Percentiles rank a stretch among this genome's conserved stretches.
phyloP scores from a whole-genome alignment of 2,888 invertebrate genomes.

The Mamestra brassicae region DNA sequence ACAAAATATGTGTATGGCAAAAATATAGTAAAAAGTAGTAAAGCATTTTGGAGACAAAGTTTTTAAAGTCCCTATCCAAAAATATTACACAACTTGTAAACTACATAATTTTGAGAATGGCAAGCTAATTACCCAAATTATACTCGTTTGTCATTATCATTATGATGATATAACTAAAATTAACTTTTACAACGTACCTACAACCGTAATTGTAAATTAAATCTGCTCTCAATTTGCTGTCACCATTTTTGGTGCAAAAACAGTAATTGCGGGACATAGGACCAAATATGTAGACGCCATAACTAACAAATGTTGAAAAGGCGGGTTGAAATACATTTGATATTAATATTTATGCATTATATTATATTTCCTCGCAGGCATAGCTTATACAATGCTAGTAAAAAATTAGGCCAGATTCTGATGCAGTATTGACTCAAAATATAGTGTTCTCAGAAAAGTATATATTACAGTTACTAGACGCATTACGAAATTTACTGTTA shows the following conservation, averaged over 20 bases:
- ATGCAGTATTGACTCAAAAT: not conserved
- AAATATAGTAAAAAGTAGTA: not conserved
- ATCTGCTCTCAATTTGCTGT: slow-evolving; percentile 33
- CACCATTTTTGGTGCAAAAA: slow-evolving; percentile 40
- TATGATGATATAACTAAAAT: slow-evolving; percentile 37
- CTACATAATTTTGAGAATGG: slow-evolving; percentile 24
- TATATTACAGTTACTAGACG: slow-evolving; percentile 60
- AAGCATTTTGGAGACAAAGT: not conserved
- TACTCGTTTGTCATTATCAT: slow-evolving; percentile 35
- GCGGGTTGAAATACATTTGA: not conserved
- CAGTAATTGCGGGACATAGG: slow-evolving; percentile 15
- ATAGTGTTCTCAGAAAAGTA: not conserved
- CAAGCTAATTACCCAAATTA: slow-evolving; percentile 25
- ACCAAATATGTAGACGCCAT: slow-evolving; percentile 40
- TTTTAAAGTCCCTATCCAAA: not conserved
- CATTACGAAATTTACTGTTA: slow-evolving; percentile 75
- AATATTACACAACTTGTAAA: slow-evolving; percentile 20
- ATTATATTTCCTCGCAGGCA: not conserved
- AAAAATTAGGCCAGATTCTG: slow-evolving; percentile 13
- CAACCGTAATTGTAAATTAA: slow-evolving; percentile 32
- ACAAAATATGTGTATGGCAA: not conserved
- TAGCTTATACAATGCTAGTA: not conserved
- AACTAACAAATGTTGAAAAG: slow-evolving; percentile 34
- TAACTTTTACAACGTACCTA: slow-evolving; percentile 11
- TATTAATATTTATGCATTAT: slow-evolving; percentile 31